Evolutionary conservation across 1,140 invertebrate genomes (phyloP), one percentile per base, ranked within the genome.

Genomic region (Bombus breviceps): DNA sequence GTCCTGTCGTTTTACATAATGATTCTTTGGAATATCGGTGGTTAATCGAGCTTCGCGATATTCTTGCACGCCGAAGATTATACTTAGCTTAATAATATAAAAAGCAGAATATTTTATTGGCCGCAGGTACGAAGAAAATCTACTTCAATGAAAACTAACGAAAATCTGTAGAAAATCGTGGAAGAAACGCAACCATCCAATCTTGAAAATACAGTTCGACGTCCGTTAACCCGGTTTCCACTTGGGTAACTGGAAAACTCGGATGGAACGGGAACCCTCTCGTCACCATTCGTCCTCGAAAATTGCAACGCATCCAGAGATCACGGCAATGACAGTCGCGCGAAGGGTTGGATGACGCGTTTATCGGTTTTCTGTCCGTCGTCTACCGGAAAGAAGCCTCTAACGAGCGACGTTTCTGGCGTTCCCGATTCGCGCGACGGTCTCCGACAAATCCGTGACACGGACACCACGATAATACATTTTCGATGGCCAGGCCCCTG

Each of bases 361-460:
- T 72, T 72, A 72, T 72, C 69, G 69, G 69, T 72, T 72, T 72
- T 72, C 69, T 72, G 69, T 72, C 69, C 69, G 69, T 15, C 69
- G 39, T 43, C 69, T n/a, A 28, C 5, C 5, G 37, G 28, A 28
- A 72, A 72, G 69, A 72, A 72, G 41, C 28, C 39, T 15, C 39
- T 72, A 72, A 72, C 69, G 69, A 72, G 69, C 69, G 69, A 72
- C 28, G 25, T 43, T 71, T 28, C n/a, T 39, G 34, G 34, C 34
- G 34, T 15, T 69, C 34, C 9, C 22, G 25, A 39, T 28, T 28
- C 37, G 10, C 37, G 22, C 68, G 37, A 39, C 37, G 13, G 25
- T 25, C 68, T 8, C 10, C 22, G 69, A 72, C 39, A 41, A 72
- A 72, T 72, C 69, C 39, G 25, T 41, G 69, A 72, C 28, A 25